Base-by-base conservation (phyloP, 2,113 vertebrate genomes). In the Takifugu bimaculatus region DNA sequence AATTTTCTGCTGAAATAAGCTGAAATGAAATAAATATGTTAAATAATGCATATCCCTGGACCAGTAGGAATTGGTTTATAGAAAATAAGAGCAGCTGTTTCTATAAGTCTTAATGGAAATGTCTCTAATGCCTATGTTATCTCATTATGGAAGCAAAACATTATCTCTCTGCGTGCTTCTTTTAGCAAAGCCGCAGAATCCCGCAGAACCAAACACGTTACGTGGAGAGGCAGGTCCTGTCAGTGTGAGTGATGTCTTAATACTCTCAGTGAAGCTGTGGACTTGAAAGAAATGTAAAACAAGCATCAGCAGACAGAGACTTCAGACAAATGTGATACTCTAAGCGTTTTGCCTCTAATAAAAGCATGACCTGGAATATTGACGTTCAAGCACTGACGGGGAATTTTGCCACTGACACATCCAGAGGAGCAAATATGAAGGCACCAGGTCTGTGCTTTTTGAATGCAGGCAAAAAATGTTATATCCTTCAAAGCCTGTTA, bases 71-170 rank as follows among this genome's bases (percentile, higher is more conserved):
- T 43, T 15, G 20, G 6, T 52, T 14, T 52, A 26, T 25, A 20
- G 10, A 2, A 47, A 45, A 32, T 1, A 51, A 2, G 27, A n/a
- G 12, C 6, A 26, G 3, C 20, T 26, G 10, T 60, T 54, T 47
- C 42, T 44, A 10, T 65, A 10, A 28, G 32, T 13, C 26, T 54
- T 45, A 42, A 58, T 74, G 32, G n/a, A 54, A 52, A 51, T 42
- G 6, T 26, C 26, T 48, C 26, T 26, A 27, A 44, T 52, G 54
- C 49, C 53, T 14, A 32, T 25, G 4, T 2, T 7, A 5, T 63
- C 64, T 75, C 50, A 78, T 76, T 54, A 63, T 56, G 61, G 51
- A 63, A 77, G 49, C 57, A 27, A 45, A 26, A 63, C 35, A 39
- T 75, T 62, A 68, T 73, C 25, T 47, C 3, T 13, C 50, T 52